phyloP scores from a whole-genome alignment of 2,797 vertebrate species.

The Liasis olivaceus region DNA sequence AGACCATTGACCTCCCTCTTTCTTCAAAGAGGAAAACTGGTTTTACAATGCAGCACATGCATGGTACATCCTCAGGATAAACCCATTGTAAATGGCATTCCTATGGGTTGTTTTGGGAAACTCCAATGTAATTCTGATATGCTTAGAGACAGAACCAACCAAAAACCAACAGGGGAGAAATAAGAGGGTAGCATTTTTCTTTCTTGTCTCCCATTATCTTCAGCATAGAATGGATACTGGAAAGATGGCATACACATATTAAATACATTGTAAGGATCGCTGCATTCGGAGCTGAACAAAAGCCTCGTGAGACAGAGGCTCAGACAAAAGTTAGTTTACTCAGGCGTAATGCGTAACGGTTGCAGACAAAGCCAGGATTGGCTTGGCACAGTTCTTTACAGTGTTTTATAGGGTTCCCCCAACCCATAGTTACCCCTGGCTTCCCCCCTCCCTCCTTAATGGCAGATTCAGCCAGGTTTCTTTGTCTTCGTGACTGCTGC shows the following conservation, averaged over 20 bases:
- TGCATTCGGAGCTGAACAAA: too few relatives aligned
- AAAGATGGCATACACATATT: not conserved
- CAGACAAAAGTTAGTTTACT: too few relatives aligned
- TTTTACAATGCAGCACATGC: not conserved
- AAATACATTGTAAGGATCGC: not conserved
- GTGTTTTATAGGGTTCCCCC: too few relatives aligned
- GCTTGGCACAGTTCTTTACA: too few relatives aligned
- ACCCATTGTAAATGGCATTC: not conserved
- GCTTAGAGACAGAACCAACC: not conserved
- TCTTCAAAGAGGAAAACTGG: not conserved
- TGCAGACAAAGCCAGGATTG: too few relatives aligned
- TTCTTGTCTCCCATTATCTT: not conserved
- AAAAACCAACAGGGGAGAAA: not conserved
- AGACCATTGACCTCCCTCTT: not conserved
- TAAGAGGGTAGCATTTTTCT: not conserved
- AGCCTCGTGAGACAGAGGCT: too few relatives aligned
- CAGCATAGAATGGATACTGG: not conserved
- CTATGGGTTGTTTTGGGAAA: not conserved
- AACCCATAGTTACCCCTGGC: too few relatives aligned
- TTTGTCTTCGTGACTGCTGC: too few relatives aligned
- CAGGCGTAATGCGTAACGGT: too few relatives aligned
- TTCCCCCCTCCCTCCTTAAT: too few relatives aligned
- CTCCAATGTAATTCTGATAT: not conserved
- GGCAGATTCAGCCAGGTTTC: too few relatives aligned
- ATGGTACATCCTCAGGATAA: not conserved